Evolutionary conservation across 2,797 vertebrate genomes (phyloP), one percentile per base, ranked within the genome.

Genomic region (Thripadectes ignobilis): DNA sequence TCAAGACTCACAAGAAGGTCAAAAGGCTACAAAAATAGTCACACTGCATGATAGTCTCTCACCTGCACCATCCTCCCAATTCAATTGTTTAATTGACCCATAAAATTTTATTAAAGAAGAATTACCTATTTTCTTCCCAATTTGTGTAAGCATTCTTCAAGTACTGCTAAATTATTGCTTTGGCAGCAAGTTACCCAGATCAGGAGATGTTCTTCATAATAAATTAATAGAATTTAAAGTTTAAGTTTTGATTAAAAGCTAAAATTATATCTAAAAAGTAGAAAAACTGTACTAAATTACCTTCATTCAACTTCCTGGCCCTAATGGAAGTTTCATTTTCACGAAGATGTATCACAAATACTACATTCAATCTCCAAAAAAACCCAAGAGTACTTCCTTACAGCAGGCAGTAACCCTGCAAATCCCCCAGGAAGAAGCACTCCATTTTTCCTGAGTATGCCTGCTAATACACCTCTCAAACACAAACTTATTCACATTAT

Each of bases 31-130:
- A 45, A 24, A 58, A 74, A 14, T 1, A 59, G 24, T 38, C 32
- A 32, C 1, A 22, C 21, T 0, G 0, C 10, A 18, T 8, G 19
- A 27, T 11, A 19, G 16, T 11, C 14, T 81, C 39, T 54, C 55
- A 45, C 4, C 18, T 65, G 61, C 48, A 62, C 1, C 17, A 73
- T 57, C 4, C 23, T 16, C 30, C 17, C 51, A 82, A 36, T 65
- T 75, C 12, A 63, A 15, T 5, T 30, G 21, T 49, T 73, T 73
- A 49, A 55, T 4, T 19, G 21, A 77, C 55, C 9, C 17, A 72
- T 27, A 9, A 74, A 12, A 10, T 41, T 67, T 59, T 45, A 36
- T 9, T 20, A 4, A 46, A 46, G 41, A 67, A 19, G 2, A 5
- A 65, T 38, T 38, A 72, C 6, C 27, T 43, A 21, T 19, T 51